These are phyloP conservation scores for Strigamia transsilvanica DNA, from an alignment of 2,888 invertebrate species.

Conservation along the genomic window DNA sequence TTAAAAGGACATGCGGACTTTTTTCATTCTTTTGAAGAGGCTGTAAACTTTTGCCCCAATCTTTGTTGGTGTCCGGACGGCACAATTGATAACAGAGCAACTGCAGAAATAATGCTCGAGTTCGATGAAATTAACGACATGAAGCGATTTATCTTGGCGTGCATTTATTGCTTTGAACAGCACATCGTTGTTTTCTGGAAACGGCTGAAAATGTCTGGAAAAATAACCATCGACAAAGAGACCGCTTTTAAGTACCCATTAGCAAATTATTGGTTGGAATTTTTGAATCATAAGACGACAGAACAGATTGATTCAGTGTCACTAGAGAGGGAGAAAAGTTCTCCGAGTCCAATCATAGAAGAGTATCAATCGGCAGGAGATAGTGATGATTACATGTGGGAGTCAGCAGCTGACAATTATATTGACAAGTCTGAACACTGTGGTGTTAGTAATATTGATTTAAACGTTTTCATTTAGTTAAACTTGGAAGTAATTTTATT, in stretches of 20 bases:
- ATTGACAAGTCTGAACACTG: background rate
- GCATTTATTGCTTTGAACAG: constrained; percentile 82
- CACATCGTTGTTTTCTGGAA: constrained; percentile 60
- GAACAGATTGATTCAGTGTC: constrained; percentile 4
- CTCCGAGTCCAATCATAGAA: background rate
- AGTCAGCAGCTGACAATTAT: background rate
- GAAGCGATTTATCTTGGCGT: constrained; percentile 77
- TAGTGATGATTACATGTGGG: background rate
- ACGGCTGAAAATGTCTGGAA: background rate
- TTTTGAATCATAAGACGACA: constrained; percentile 12
- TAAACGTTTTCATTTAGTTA: background rate
- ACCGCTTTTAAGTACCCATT: constrained; percentile 28
- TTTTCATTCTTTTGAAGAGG: background rate
- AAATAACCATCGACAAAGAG: background rate
- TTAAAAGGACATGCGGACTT: constrained; percentile 14
- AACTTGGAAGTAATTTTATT: background rate
- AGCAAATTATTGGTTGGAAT: constrained; percentile 37
- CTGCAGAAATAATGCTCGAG: constrained; percentile 19
- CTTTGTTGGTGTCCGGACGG: constrained; percentile 26
- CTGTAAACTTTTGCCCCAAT: constrained; percentile 7
- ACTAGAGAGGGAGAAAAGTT: background rate
- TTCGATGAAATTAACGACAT: background rate
- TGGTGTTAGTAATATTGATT: background rate
- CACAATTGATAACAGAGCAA: constrained; percentile 28
- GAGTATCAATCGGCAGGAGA: background rate